Evolutionary conservation across 53 echinoderm and acorn worm genomes (phyloP).

Genomic region (Stichopus horrens): DNA sequence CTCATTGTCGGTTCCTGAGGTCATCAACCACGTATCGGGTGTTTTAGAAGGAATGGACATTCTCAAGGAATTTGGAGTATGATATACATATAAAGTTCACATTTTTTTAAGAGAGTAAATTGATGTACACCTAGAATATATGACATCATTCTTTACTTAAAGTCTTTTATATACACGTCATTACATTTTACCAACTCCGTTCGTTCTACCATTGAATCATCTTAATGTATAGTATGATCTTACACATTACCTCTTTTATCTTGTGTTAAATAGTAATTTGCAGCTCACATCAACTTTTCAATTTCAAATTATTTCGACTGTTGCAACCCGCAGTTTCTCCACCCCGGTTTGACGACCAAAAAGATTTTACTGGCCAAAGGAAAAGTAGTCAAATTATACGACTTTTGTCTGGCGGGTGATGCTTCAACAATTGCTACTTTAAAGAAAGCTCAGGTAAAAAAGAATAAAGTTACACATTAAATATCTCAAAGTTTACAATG

Average conservation of each 20-base stretch:
- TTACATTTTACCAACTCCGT: too few relatives aligned
- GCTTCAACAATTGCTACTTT: neutral
- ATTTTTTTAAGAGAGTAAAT: too few relatives aligned
- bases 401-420: neutral
- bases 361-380: neutral
- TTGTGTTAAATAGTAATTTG: too few relatives aligned
- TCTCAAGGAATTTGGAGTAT: neutral
- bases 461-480: neutral
- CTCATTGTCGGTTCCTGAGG: neutral
- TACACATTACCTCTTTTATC: too few relatives aligned
- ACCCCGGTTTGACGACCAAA: neutral
- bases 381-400: neutral
- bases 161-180: too few relatives aligned
- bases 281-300: too few relatives aligned
- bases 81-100: neutral
- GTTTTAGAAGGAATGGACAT: slow-evolving; percentile 9
- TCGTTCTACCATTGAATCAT: too few relatives aligned
- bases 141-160: too few relatives aligned
- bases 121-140: too few relatives aligned
- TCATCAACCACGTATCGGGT: neutral
- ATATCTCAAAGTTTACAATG: too few relatives aligned
- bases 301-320: too few relatives aligned
- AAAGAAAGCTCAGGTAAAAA: neutral
- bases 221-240: too few relatives aligned
- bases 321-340: neutral